Conservation (phyloP, 2,113 vertebrate genomes). For the Oriolus oriolus region DNA sequence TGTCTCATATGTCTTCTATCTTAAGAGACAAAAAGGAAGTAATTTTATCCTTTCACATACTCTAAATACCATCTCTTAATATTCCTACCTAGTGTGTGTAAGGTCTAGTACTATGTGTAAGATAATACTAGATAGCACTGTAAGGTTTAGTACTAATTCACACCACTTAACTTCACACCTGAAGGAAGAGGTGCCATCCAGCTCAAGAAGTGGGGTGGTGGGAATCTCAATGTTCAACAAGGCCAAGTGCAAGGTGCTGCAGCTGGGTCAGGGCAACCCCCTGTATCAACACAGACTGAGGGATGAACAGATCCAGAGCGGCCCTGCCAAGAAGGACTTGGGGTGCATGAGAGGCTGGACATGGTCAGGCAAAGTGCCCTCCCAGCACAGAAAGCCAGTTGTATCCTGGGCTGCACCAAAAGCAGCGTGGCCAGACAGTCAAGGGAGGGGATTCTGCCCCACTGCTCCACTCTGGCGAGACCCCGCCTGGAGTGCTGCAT, state of each 20-base stretch:
- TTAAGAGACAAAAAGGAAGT: background rate
- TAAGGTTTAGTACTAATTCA: background rate
- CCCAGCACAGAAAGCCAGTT: background rate
- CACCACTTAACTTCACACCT: background rate
- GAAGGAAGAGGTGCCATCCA: background rate
- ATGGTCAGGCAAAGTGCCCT: background rate
- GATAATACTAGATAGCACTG: background rate
- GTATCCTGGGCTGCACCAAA: background rate
- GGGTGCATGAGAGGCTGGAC: background rate
- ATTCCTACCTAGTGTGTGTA: background rate
- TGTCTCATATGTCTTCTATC: background rate
- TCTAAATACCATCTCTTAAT: constrained; percentile 6
- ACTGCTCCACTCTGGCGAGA: background rate
- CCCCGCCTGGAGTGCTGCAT: background rate
- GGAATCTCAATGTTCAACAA: background rate
- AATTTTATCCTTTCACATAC: background rate
- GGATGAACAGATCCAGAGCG: no score
- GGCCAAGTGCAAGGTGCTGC: background rate
- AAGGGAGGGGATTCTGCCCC: background rate
- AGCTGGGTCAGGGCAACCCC: background rate
- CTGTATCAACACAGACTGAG: background rate
- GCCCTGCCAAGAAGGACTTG: background rate
- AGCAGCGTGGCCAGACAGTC: background rate
- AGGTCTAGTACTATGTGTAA: background rate
- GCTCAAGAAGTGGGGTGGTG: rapidly evolving